Percentiles rank a stretch among this genome's conserved stretches.
Evolutionary conservation across 1,140 invertebrate species (phyloP).

Genomic region (Scaptomyza hsui): DNA sequence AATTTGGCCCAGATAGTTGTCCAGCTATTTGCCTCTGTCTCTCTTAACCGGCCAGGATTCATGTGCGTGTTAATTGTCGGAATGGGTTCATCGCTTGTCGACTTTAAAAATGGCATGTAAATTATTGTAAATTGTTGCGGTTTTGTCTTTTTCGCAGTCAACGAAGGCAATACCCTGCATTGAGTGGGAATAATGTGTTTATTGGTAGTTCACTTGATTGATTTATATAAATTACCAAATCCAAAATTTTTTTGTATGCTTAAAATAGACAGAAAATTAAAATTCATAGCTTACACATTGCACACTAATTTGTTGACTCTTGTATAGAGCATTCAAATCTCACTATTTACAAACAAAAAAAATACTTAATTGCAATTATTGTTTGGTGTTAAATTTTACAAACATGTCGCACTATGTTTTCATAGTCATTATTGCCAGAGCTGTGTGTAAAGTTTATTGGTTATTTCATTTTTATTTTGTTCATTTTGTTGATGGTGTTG

Average conservation of each 20-base stretch:
- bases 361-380: neutral
- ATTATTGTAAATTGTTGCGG: conserved; percentile 75
- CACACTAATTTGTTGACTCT: neutral
- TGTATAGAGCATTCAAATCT: conserved; percentile 5
- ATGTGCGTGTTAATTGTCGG: conserved; percentile 70
- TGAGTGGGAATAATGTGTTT: neutral
- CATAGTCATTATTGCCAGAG: conserved; percentile 34
- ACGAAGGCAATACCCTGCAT: conserved; percentile 3
- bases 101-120: conserved; percentile 68
- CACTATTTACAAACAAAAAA: too few species aligned
- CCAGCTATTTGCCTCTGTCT: neutral
- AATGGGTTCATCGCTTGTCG: conserved; percentile 40
- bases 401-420: conserved; percentile 33
- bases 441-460: conserved; percentile 21
- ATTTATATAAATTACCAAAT: too few species aligned
- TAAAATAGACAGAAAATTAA: neutral
- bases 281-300: conserved; percentile 1
- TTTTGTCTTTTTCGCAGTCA: conserved; percentile 45
- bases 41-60: conserved; percentile 29
- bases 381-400: conserved; percentile 16
- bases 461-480: neutral
- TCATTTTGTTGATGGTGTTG: conserved; percentile 5
- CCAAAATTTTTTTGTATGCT: too few species aligned
- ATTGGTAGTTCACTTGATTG: too few species aligned
- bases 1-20: conserved; percentile 20